A percentile compares a stretch with the other conserved stretches of the same genome.
phyloP scores from a whole-genome alignment of 2,888 invertebrate genomes.

The Nasonia oneida region DNA sequence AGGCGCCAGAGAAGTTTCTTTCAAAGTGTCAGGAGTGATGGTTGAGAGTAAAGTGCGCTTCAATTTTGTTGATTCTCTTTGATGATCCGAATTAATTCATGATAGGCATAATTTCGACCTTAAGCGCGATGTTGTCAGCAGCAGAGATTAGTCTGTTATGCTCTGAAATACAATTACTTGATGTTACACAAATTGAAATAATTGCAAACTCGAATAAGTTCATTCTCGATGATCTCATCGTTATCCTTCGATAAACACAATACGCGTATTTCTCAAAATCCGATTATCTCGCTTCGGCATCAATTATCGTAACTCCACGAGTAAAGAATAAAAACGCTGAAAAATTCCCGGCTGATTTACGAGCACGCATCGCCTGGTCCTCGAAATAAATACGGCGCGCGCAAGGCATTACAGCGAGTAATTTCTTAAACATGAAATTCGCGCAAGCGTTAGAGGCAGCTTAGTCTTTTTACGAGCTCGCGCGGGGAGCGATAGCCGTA shows the following conservation, averaged over 20 bases:
- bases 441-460: background rate
- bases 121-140: too few relatives aligned
- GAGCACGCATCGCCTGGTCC: background rate
- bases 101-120: too few relatives aligned
- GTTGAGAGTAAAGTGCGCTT: background rate
- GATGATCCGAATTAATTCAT: background rate
- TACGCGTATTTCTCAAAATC: too few relatives aligned
- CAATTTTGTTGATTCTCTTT: background rate
- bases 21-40: background rate
- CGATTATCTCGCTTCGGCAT: too few relatives aligned
- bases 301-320: too few relatives aligned
- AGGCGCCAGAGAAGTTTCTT: background rate
- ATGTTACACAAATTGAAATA: too few relatives aligned
- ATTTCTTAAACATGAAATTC: constrained; percentile 21
- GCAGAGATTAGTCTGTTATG: background rate
- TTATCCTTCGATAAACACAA: too few relatives aligned
- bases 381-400: background rate
- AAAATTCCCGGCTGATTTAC: background rate
- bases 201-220: too few relatives aligned
- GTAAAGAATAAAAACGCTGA: background rate
- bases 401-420: background rate
- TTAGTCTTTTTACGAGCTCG: constrained; percentile 2
- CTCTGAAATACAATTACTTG: background rate
- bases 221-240: too few relatives aligned
- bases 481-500: constrained; percentile 1